Evolutionary conservation across 2,113 vertebrate species (phyloP), one percentile per base, ranked within the genome.

Genomic region (Sialia sialis): DNA sequence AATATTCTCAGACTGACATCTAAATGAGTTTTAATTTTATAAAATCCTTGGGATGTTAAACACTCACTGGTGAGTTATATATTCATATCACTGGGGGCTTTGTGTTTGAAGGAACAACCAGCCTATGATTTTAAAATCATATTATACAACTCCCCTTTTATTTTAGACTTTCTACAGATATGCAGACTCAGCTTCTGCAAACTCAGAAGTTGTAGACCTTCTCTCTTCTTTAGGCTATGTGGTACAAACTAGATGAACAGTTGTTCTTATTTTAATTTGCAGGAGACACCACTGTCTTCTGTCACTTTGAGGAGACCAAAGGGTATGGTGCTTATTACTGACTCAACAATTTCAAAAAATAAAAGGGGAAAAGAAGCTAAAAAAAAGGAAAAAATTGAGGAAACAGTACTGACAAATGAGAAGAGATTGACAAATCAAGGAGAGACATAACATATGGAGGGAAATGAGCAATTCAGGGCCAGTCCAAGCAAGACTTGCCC

Each of bases 1-100:
- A 49, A 46, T 46, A 52, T 94, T 91, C 76, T 88, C 87, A 43
- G 54, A 52, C n/a, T 79, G 63, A 58, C 56, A 44, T 72, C 44
- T 83, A 90, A 77, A 69, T 58, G 10, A 77, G 16, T 86, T 92
- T 90, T 83, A 87, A 43, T 90, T 87, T 92, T 67, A 55, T 59
- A 29, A 86, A 89, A 69, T 75, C 68, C 13, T 75, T 55, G 43
- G 49, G 41, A 34, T 49, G 9, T 32, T 68, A 76, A 90, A 51
- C 52, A 49, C 11, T 87, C 56, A 44, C 17, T 44, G 29, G 14
- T 67, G 75, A 90, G 27, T 73, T 87, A 83, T 26, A 15, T 58
- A 36, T 48, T 84, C 29, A 5, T 70, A 46, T 34, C 36, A 44
- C 19, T 41, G 21, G 10, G 36, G 5, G 1, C 4, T 14, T 58